Evolutionary conservation across 2,888 invertebrate species (phyloP).

Genomic region (Caenorhabditis angaria): DNA sequence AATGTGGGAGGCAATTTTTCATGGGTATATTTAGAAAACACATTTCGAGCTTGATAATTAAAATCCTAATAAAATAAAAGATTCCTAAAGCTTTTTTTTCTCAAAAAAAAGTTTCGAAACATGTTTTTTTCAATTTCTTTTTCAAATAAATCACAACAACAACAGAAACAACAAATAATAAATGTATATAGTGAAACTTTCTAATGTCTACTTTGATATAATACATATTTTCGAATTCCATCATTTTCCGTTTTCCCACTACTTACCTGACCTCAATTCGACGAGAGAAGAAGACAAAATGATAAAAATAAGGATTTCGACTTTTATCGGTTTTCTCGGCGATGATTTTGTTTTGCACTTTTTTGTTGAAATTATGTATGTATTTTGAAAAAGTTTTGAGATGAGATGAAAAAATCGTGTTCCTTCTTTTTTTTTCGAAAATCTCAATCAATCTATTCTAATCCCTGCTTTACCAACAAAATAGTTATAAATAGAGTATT

Average conservation of each 20-base stretch:
- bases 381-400: not conserved
- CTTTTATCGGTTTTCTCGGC: not conserved
- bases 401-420: not conserved
- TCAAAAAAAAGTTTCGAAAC: no score
- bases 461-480: no score
- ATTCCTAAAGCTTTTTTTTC: no score
- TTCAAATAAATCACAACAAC: no score
- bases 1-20: no score
- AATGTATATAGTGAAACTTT: conserved; percentile 1
- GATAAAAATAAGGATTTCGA: not conserved
- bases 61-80: no score
- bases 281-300: not conserved
- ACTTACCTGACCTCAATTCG: conserved; percentile 9
- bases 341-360: not conserved
- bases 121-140: no score
- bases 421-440: not conserved
- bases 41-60: no score
- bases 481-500: not conserved
- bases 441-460: not conserved
- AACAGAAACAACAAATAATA: not conserved
- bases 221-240: conserved; percentile 15
- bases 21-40: no score
- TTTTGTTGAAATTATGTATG: not conserved
- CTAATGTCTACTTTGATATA: not conserved
- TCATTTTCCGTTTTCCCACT: conserved; percentile 23